A percentile compares a stretch with the other conserved stretches of the same genome.
These are phyloP conservation scores for Calliphora vicina DNA, from an alignment of 1,140 invertebrate species.

Conservation along the genomic window DNA sequence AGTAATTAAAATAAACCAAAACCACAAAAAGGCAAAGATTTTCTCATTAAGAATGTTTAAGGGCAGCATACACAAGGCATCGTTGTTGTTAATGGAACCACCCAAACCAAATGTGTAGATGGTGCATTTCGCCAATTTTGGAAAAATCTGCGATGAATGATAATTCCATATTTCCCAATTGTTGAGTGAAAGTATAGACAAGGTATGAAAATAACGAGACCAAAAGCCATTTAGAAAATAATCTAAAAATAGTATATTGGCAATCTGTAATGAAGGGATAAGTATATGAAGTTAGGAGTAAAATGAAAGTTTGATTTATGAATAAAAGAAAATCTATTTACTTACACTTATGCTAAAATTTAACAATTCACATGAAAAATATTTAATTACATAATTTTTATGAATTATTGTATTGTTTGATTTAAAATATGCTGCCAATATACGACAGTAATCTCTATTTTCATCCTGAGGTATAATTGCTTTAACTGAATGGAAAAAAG, in stretches of 20 bases:
- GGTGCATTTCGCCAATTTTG: conserved; percentile 81
- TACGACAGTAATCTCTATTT: conserved; percentile 66
- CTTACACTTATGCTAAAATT: conserved; percentile 76
- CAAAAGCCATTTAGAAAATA: conserved; percentile 79
- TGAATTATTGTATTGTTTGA: conserved; percentile 67
- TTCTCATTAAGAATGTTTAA: conserved; percentile 84
- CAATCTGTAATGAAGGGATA: conserved; percentile 7
- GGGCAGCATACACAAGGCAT: conserved; percentile 77
- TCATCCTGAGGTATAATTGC: conserved; percentile 62
- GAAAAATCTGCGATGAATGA: conserved; percentile 72
- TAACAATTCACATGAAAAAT: conserved; percentile 75
- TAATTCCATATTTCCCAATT: conserved; percentile 60
- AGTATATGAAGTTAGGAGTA: no score
- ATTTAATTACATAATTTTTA: conserved; percentile 74
- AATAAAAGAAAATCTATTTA: no score
- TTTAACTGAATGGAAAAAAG: conserved; percentile 38
- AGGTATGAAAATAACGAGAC: conserved; percentile 72
- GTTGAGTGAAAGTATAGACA: conserved; percentile 64
- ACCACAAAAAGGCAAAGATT: conserved; percentile 80
- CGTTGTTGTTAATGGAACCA: conserved; percentile 69
- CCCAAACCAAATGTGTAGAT: conserved; percentile 72
- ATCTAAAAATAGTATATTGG: conserved; percentile 72
- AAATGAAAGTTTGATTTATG: no score
- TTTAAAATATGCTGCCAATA: conserved; percentile 66
- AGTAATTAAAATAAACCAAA: conserved; percentile 79